Percentiles rank a stretch among this genome's conserved stretches.
These are phyloP conservation scores for Fukomys damarensis DNA, from an alignment of 2,113 vertebrate species.

Conservation along the genomic window DNA sequence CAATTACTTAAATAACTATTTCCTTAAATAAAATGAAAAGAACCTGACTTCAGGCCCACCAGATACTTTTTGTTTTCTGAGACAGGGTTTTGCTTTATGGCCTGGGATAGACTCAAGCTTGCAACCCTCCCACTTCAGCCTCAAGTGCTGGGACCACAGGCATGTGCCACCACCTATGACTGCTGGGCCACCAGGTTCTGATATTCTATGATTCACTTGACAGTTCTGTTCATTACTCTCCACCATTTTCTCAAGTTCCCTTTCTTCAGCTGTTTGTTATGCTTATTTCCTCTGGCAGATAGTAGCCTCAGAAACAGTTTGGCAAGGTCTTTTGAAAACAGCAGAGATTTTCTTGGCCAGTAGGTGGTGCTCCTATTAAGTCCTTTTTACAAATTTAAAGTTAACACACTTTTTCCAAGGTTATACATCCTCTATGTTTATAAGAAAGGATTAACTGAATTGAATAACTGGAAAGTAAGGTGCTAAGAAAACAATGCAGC, in stretches of 20 bases:
- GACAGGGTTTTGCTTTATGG: not conserved
- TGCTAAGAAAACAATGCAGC: constrained; percentile 49
- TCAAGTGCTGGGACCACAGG: not conserved
- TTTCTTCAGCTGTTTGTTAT: not conserved
- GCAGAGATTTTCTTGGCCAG: constrained; percentile 74
- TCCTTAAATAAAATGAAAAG: constrained; percentile 59
- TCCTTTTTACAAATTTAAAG: not conserved
- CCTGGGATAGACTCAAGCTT: not conserved
- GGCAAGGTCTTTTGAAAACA: not conserved
- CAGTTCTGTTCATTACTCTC: not conserved
- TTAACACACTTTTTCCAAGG: constrained; percentile 70
- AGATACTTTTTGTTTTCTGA: not conserved
- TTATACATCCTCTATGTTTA: constrained; percentile 75
- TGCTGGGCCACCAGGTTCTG: not conserved
- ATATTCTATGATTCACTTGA: not conserved
- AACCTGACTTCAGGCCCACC: not conserved
- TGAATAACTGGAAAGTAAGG: not conserved
- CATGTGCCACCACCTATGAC: no score
- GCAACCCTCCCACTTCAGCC: no score
- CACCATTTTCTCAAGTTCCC: constrained; percentile 59
- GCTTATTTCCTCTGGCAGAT: constrained; percentile 44
- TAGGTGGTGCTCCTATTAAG: constrained; percentile 84
- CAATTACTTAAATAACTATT: constrained; percentile 4
- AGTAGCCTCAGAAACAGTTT: not conserved
- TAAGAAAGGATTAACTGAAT: constrained; percentile 59